Evolutionary conservation across 2,888 invertebrate genomes (phyloP).

Genomic region (Dasysyrphus tricinctus): DNA sequence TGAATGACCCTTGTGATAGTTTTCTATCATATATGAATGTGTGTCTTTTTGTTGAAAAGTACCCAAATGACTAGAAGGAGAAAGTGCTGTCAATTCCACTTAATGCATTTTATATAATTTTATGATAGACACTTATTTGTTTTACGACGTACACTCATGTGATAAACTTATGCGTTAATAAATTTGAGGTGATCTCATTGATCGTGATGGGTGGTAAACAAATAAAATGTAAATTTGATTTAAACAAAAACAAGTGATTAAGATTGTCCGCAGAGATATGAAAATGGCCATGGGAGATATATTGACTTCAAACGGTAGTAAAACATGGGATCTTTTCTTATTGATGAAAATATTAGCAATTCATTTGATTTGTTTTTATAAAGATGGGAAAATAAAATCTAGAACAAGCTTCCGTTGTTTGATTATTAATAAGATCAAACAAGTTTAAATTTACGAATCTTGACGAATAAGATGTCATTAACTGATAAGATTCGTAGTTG

Average conservation of each 20-base stretch:
- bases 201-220: slow-evolving; percentile 35
- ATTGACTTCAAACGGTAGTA: not conserved
- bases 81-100: slow-evolving; percentile 44
- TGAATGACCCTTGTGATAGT: slow-evolving; percentile 32
- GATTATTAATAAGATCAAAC: no score
- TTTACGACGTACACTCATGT: slow-evolving; percentile 33
- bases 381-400: not conserved
- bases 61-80: slow-evolving; percentile 42
- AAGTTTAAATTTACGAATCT: no score
- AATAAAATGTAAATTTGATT: slow-evolving; percentile 29
- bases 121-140: slow-evolving; percentile 41
- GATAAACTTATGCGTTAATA: slow-evolving; percentile 24
- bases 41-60: not conserved
- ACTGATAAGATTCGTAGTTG: no score
- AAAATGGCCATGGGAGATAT: not conserved
- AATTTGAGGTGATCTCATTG: not conserved
- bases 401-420: no score
- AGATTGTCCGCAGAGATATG: not conserved
- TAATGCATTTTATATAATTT: slow-evolving; percentile 56
- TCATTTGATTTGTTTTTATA: not conserved
- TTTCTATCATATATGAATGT: not conserved
- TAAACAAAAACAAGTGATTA: slow-evolving; percentile 9
- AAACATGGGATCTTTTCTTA: not conserved
- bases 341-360: not conserved
- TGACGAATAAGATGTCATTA: no score